These are phyloP conservation scores for Exaiptasia diaphana DNA, from an alignment of 64 coral and sea anemone species.

Conservation along the genomic window DNA sequence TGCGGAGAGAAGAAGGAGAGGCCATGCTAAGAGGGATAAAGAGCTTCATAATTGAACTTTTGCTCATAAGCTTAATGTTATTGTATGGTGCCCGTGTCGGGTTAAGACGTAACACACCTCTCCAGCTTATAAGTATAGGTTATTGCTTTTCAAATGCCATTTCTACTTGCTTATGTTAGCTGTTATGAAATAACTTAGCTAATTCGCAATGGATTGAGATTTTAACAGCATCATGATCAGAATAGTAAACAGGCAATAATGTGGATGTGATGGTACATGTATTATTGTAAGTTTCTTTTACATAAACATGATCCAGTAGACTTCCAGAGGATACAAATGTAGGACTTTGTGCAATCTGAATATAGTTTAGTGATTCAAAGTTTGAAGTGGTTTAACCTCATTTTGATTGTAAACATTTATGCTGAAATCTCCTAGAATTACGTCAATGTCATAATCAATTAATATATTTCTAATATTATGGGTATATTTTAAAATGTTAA, in stretches of 20 bases:
- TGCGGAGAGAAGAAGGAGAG: too few relatives aligned
- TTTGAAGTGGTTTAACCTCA: not conserved
- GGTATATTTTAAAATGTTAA: conserved; percentile 21
- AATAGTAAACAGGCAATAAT: conserved; percentile 1
- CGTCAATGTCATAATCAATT: not conserved
- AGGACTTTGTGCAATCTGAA: conserved; percentile 16
- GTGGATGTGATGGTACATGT: not conserved
- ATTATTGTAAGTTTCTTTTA: not conserved
- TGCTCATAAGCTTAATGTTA: too few relatives aligned
- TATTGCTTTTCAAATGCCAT: too few relatives aligned
- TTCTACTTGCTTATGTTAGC: too few relatives aligned
- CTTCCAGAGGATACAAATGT: conserved; percentile 30
- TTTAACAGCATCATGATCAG: conserved; percentile 26
- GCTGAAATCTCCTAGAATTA: conserved; percentile 18
- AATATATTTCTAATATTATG: not conserved
- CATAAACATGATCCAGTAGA: conserved; percentile 35
- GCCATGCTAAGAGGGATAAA: too few relatives aligned
- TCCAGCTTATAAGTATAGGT: too few relatives aligned
- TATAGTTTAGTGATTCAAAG: not conserved
- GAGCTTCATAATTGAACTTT: too few relatives aligned
- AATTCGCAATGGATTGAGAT: too few relatives aligned
- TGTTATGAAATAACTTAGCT: too few relatives aligned
- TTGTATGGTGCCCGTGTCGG: too few relatives aligned
- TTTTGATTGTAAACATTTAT: conserved; percentile 20
- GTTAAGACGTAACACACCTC: too few relatives aligned